Percentiles rank a stretch among this genome's conserved stretches.
These are phyloP conservation scores for Poecilia velifera DNA, from an alignment of 2,797 vertebrate genomes.

Conservation along the genomic window DNA sequence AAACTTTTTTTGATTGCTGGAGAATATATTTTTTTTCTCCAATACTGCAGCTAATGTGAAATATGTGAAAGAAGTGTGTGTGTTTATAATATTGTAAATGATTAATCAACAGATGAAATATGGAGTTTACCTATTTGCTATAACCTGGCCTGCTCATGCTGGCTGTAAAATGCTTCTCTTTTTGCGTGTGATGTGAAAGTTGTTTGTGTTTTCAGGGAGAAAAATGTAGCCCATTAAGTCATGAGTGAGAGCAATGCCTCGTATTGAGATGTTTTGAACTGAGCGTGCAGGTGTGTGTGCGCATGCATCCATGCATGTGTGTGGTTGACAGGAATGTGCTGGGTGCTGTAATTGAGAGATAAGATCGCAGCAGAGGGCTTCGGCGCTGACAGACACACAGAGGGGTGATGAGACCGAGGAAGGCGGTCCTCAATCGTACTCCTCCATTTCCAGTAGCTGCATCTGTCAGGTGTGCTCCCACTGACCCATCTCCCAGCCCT, in stretches of 20 bases:
- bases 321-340: constrained; percentile 79
- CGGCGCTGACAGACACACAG: constrained; percentile 73
- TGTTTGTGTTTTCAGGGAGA: constrained; percentile 22
- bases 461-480: constrained; percentile 65
- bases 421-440: constrained; percentile 47
- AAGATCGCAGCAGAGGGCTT: constrained; percentile 72
- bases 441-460: constrained; percentile 57
- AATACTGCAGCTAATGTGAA: not conserved
- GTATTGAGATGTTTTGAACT: constrained; percentile 56
- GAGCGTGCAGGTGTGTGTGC: constrained; percentile 59
- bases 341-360: constrained; percentile 78
- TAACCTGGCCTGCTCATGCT: not conserved
- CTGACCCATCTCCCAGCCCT: constrained; percentile 40
- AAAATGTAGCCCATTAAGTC: constrained; percentile 19
- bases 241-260: constrained; percentile 32
- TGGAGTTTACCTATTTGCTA: constrained; percentile 4
- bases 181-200: not conserved
- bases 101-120: constrained; percentile 49
- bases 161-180: constrained; percentile 12
- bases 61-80: constrained; percentile 45
- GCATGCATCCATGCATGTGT: constrained; percentile 59
- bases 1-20: constrained; percentile 55
- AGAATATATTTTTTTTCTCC: not conserved
- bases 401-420: constrained; percentile 73
- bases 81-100: constrained; percentile 9